These are phyloP conservation scores for Mythimna lalbum DNA, from an alignment of 2,888 invertebrate genomes.

Conservation along the genomic window DNA sequence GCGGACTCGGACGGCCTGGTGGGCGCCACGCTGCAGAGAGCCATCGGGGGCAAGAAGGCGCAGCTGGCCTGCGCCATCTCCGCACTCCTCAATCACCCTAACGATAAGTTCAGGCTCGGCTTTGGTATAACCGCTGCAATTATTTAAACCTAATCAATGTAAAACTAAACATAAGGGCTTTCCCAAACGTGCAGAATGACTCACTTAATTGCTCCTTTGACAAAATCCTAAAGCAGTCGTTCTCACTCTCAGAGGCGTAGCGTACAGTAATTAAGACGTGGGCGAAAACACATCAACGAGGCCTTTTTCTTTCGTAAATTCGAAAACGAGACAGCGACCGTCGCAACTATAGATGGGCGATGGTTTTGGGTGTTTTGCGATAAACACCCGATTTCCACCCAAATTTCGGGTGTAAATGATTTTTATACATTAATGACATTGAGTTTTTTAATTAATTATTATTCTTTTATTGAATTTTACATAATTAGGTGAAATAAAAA, in stretches of 20 bases:
- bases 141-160: conserved; percentile 62
- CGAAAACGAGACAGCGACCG: too few relatives aligned
- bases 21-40: conserved; percentile 83
- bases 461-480: too few relatives aligned
- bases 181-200: not conserved
- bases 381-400: too few relatives aligned
- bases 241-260: not conserved
- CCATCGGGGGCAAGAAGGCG: conserved; percentile 81
- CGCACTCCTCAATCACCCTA: conserved; percentile 87
- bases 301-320: too few relatives aligned
- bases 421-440: too few relatives aligned
- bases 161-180: conserved; percentile 10
- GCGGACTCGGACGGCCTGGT: conserved; percentile 87
- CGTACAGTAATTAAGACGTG: too few relatives aligned
- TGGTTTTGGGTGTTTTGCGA: too few relatives aligned
- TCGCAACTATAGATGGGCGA: too few relatives aligned
- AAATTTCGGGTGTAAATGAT: too few relatives aligned
- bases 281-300: too few relatives aligned
- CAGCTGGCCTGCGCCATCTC: conserved; percentile 84
- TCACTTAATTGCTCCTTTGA: not conserved
- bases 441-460: too few relatives aligned
- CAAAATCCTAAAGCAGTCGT: not conserved
- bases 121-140: conserved; percentile 85
- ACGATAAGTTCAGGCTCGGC: conserved; percentile 86
- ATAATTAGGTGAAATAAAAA: too few relatives aligned